Evolutionary conservation across 2,113 vertebrate species (phyloP), one percentile per base, ranked within the genome.

Genomic region (Toxotes chatareus): DNA sequence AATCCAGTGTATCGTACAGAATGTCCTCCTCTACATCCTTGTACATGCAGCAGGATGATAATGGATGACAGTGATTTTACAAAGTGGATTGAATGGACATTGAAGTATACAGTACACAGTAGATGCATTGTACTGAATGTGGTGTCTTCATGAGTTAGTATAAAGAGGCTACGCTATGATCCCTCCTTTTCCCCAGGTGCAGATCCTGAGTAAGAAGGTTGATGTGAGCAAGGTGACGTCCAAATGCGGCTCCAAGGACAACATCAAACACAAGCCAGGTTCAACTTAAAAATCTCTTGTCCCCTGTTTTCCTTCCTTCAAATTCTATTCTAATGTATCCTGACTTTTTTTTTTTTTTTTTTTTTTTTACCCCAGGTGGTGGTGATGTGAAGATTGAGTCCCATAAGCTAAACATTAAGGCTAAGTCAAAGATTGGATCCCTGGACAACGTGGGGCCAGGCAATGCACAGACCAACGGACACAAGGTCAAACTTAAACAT

Each of bases 221-320:
- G 98, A 99, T 70, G 82, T 99, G 74, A 99, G 97, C 84, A 99
- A 97, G 90, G 96, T 98, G 87, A 96, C 97, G 2, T 96, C 98
- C 32, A 99, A 98, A 93, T 99, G 97, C 63, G 98, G 98, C 65
- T 99, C 98, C 40, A 99, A 99, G 95, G 94, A 97, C 60, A 99
- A 97, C 72, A 96, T 98, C 73, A 99, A 99, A 84, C 93, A 98
- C 80, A 99, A 97, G 89, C 96, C 97, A 94, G 97, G 98, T 99
- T 85, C 53, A 49, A 56, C 23, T 42, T 23, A 17, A 55, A 27
- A 27, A 11, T 19, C 19, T 23, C 17, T 11, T 23, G 19, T 36
- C 11, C 14, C 38, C 49, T 1, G 1, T 46, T 53, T 27, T 23
- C 34, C 16, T 80, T n/a, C 19, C 14, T 38, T 31, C 3, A n/a